Percentiles rank a stretch among this genome's conserved stretches.
Evolutionary conservation across 2,113 vertebrate species (phyloP).

Genomic region (Silurus glanis): DNA sequence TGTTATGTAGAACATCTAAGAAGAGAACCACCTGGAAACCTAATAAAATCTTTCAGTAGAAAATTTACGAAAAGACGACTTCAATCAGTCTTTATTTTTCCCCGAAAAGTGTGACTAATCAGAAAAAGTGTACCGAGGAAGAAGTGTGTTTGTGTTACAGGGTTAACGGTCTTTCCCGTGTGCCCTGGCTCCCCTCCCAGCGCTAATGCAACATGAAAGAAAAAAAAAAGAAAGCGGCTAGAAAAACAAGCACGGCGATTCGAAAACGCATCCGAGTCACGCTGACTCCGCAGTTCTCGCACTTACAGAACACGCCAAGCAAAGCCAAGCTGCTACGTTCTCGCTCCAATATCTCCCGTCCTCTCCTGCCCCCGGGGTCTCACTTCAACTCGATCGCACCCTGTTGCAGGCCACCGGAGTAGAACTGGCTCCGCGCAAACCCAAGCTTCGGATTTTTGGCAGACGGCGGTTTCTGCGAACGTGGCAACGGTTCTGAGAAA

Average conservation of each 20-base stretch:
- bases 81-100: no score
- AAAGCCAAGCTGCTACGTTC: not conserved
- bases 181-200: conserved; percentile 25
- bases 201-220: not conserved
- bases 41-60: not conserved
- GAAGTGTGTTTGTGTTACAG: not conserved
- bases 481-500: conserved; percentile 14
- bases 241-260: conserved; percentile 14
- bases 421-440: not conserved
- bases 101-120: no score
- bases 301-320: conserved; percentile 7
- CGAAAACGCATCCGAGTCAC: not conserved
- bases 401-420: conserved; percentile 15
- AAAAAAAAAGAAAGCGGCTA: not conserved
- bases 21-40: not conserved
- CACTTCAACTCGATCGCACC: not conserved
- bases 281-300: conserved; percentile 18
- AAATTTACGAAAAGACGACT: no score
- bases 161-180: not conserved
- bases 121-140: not conserved
- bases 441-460: not conserved
- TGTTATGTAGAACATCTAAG: no score
- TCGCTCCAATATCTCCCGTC: not conserved
- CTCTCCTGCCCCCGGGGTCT: not conserved
- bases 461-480: conserved; percentile 8